Percentiles rank a stretch among this genome's conserved stretches.
phyloP scores from a whole-genome alignment of 2,797 vertebrate genomes.

The Takifugu rubripes region DNA sequence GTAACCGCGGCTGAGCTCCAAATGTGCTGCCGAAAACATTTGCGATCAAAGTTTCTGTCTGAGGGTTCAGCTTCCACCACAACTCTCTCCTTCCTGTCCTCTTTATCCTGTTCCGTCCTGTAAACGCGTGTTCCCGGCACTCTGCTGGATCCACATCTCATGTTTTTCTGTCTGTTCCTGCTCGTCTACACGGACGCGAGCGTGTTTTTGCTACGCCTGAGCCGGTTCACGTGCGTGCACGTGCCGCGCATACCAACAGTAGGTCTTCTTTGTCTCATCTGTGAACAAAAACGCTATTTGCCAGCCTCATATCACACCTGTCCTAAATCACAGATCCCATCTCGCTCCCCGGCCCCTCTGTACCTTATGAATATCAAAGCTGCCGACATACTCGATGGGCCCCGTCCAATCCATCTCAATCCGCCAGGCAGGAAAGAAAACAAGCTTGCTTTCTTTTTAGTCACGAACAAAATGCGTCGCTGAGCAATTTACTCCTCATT shows the following conservation, averaged over 20 bases:
- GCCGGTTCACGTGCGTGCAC: not conserved
- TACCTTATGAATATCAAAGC: constrained; percentile 54
- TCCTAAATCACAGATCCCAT: constrained; percentile 41
- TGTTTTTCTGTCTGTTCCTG: constrained; percentile 13
- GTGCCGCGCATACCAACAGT: not conserved
- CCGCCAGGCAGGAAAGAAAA: constrained; percentile 14
- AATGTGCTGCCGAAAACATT: constrained; percentile 57
- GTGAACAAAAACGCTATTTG: constrained; percentile 19
- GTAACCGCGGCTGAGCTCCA: constrained; percentile 33
- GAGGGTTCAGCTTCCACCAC: constrained; percentile 45
- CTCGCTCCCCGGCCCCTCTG: constrained; percentile 21
- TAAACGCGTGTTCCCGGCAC: constrained; percentile 17
- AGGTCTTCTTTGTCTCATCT: constrained; percentile 1
- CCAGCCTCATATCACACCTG: constrained; percentile 23
- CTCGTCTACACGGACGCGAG: constrained; percentile 5
- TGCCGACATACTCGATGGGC: constrained; percentile 18
- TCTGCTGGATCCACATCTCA: constrained; percentile 10
- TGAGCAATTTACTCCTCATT: constrained; percentile 56
- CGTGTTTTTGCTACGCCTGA: constrained; percentile 4
- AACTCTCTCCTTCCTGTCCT: constrained; percentile 41
- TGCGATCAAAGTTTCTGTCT: constrained; percentile 62
- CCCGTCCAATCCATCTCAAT: constrained; percentile 52
- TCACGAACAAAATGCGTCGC: constrained; percentile 30
- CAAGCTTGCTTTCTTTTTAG: constrained; percentile 11
- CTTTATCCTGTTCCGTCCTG: constrained; percentile 47